Conservation (phyloP, 2,113 vertebrate genomes). For the Notechis scutatus region DNA sequence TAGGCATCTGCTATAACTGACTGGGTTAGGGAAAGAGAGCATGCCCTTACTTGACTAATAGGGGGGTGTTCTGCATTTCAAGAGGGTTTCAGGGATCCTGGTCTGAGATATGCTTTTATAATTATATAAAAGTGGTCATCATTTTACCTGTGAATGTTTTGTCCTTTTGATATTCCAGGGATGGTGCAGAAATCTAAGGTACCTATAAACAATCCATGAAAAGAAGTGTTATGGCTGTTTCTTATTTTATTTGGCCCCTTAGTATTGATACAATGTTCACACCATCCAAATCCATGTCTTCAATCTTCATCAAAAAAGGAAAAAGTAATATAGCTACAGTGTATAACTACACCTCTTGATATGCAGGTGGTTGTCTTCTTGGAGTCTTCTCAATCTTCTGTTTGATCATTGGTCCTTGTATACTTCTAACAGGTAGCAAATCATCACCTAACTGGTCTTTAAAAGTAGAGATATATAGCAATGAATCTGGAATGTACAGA, state of each 20-base stretch:
- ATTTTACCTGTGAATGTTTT: not conserved
- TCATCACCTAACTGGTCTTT: not conserved
- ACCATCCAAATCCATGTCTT: not conserved
- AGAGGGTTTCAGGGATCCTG: not conserved
- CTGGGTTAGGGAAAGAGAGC: not conserved
- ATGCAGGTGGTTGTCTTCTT: not conserved
- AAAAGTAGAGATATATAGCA: not conserved
- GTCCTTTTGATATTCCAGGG: not conserved
- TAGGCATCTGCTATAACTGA: not conserved
- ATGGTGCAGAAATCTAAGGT: not conserved
- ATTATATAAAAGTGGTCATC: not conserved
- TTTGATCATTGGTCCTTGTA: not conserved
- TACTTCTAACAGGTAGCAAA: not conserved
- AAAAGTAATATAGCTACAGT: not conserved
- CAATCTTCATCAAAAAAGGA: not conserved
- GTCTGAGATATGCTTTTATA: not conserved
- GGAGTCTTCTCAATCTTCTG: not conserved
- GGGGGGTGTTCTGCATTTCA: not conserved
- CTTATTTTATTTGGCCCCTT: not conserved
- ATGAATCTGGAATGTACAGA: not conserved
- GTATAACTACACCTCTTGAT: not conserved
- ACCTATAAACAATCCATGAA: fast-evolving
- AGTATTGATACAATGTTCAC: too few relatives aligned
- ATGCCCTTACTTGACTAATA: not conserved
- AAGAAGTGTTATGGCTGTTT: not conserved